phyloP scores from a whole-genome alignment of 2,113 vertebrate genomes.

The Macquaria ambigua region DNA sequence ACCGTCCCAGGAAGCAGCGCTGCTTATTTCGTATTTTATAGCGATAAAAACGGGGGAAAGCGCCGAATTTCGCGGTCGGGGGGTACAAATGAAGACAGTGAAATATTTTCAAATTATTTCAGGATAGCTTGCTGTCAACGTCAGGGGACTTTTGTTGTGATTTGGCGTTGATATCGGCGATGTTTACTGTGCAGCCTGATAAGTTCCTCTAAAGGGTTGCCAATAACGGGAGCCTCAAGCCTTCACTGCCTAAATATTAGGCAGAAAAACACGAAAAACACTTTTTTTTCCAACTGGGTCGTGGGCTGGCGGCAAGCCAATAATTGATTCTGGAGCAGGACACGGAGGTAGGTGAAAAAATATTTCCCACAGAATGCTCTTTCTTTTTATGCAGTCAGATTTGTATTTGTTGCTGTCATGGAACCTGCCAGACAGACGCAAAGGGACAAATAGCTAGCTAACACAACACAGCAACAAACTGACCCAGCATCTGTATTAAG shows the following conservation, averaged over 20 bases:
- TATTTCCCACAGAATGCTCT: neutral
- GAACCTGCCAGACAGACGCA: constrained; percentile 37
- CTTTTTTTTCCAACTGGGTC: constrained; percentile 4
- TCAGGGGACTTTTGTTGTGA: constrained; percentile 34
- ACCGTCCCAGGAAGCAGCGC: constrained; percentile 71
- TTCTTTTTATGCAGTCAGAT: constrained; percentile 7
- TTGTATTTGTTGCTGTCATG: constrained; percentile 13
- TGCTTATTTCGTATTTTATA: constrained; percentile 61
- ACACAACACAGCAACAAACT: neutral
- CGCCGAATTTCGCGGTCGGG: constrained; percentile 14
- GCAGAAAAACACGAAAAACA: constrained; percentile 31
- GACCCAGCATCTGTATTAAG: neutral
- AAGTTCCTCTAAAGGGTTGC: constrained; percentile 38
- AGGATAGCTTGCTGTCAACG: neutral
- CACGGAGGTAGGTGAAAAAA: constrained; percentile 74
- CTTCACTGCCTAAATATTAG: constrained; percentile 58
- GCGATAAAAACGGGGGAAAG: constrained; percentile 10
- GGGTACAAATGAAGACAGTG: constrained; percentile 14
- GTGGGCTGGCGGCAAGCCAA: constrained; percentile 74
- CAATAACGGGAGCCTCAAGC: constrained; percentile 51
- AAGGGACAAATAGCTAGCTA: constrained; percentile 18
- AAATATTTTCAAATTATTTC: constrained; percentile 30
- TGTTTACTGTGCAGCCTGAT: constrained; percentile 61
- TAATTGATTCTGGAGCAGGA: constrained; percentile 82
- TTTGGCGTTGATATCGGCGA: constrained; percentile 46